Evolutionary conservation across 2,888 invertebrate species (phyloP).

Genomic region (Odontocolon sp.): DNA sequence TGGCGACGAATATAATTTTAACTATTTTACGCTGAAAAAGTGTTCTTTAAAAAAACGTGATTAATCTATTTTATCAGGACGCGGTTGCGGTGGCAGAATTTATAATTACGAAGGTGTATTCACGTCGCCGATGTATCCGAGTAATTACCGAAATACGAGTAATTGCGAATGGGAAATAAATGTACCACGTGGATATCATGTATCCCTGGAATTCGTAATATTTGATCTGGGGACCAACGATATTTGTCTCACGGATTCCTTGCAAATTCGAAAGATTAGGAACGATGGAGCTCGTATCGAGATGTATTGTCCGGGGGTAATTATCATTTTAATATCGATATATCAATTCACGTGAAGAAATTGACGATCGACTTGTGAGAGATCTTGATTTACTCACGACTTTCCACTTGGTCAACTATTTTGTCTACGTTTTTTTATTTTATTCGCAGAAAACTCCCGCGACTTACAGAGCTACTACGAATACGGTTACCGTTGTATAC

Average conservation of each 20-base stretch:
- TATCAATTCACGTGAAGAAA: too few species aligned
- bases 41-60: background rate
- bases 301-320: conserved; percentile 81
- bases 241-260: conserved; percentile 85
- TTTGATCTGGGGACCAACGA: conserved; percentile 85
- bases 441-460: conserved; percentile 83
- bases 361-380: too few species aligned
- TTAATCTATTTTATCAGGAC: conserved; percentile 75
- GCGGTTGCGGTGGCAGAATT: conserved; percentile 87
- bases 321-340: too few species aligned
- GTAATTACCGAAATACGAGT: conserved; percentile 82
- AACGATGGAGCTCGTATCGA: conserved; percentile 69
- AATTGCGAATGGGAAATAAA: conserved; percentile 85
- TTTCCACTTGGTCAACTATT: too few species aligned
- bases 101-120: conserved; percentile 85
- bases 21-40: background rate
- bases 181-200: conserved; percentile 83
- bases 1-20: too few species aligned
- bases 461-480: conserved; percentile 82
- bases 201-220: conserved; percentile 82
- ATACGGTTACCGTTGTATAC: conserved; percentile 84
- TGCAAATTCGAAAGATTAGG: conserved; percentile 84
- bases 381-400: too few species aligned
- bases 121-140: conserved; percentile 87
- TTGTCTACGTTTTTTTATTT: conserved; percentile 15